Evolutionary conservation across 2,797 vertebrate genomes (phyloP), one percentile per base, ranked within the genome.

Genomic region (Peromyscus aztecus): DNA sequence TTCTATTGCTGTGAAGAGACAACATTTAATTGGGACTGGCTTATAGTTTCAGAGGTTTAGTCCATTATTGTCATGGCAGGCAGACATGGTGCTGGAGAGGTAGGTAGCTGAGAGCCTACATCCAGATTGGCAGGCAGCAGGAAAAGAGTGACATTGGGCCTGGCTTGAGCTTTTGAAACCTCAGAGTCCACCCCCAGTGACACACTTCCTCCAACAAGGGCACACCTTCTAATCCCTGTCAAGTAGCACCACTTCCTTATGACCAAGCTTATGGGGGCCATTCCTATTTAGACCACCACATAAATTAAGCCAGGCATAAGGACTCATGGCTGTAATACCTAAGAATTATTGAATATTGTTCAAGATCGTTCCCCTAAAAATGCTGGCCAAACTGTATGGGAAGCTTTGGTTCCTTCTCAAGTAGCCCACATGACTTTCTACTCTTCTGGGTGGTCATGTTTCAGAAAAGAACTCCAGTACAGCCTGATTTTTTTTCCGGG

Each of bases 381-480:
- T 63, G n/a, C 37, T 76, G 52, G 59, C 10, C 31, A 69, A 43
- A 82, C n/a, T 71, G 6, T 78, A 29, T 61, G 24, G 34, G 69
- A 37, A 65, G 12, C 29, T 88, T 83, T 73, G 89, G 5, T 75
- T 96, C 27, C 81, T 91, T 91, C 61, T 6, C 43, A 52, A 65
- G 37, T 29, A 52, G 8, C n/a, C 0, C 81, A 19, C n/a, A 23
- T 52, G 34, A 6, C n/a, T 16, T 57, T 89, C 55, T 23, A 10
- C 23, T 63, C 37, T 88, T 75, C 85, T 63, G 77, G 34, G 65
- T 55, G 40, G 5, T 63, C n/a, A 23, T 61, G 27, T 92, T 95
- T 94, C 49, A 94, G 61, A 93, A 57, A 61, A 83, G 59, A 96
- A 95, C 46, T 90, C 67, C 1, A 17, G 4, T 57, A 57, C 85